Conservation (phyloP, 2,797 vertebrate genomes). For the Falco peregrinus region DNA sequence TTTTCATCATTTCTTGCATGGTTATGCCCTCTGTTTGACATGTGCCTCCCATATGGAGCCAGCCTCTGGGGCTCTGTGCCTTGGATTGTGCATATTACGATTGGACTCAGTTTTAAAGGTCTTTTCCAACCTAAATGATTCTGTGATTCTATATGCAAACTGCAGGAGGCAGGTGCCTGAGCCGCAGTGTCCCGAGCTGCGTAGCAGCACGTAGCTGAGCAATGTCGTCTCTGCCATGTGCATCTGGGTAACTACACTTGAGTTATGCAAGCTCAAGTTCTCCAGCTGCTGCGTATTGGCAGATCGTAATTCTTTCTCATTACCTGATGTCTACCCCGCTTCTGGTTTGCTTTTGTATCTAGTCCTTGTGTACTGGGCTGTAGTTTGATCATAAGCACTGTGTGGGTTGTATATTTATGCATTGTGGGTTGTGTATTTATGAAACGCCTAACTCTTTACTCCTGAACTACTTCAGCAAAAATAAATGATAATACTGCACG, state of each 20-base stretch:
- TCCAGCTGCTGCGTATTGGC: not conserved
- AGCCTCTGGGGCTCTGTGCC: not conserved
- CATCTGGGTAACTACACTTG: not conserved
- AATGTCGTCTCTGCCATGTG: accelerated
- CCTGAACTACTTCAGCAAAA: not conserved
- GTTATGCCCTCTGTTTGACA: conserved; percentile 15
- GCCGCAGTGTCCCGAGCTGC: accelerated
- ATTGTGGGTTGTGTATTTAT: not conserved
- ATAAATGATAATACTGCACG: not conserved
- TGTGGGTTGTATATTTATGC: too few relatives aligned
- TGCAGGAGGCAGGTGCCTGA: not conserved
- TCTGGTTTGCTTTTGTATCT: not conserved
- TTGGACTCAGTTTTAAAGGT: not conserved
- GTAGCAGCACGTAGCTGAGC: not conserved
- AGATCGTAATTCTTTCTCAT: not conserved
- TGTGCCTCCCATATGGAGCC: conserved; percentile 36
- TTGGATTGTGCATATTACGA: accelerated
- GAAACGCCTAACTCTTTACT: not conserved
- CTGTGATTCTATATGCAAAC: not conserved
- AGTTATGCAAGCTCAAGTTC: not conserved
- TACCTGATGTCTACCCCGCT: not conserved
- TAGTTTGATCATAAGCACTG: not conserved
- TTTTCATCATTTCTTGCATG: conserved; percentile 10
- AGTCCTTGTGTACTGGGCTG: not conserved
- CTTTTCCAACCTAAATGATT: not conserved